phyloP scores from a whole-genome alignment of 2,113 vertebrate genomes.

The Nannospalax galili region DNA sequence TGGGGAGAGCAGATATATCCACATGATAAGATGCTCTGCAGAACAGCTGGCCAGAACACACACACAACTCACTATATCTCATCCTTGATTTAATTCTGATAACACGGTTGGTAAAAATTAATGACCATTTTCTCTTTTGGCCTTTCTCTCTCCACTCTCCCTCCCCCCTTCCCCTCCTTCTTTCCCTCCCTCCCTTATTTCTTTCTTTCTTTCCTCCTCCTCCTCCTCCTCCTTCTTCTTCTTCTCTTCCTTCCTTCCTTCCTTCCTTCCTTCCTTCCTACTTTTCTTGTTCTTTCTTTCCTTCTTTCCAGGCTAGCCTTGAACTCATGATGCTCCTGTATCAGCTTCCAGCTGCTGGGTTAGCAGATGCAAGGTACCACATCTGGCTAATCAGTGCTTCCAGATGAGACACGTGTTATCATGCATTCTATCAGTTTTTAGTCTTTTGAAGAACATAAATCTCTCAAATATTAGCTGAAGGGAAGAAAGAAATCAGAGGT shows the following conservation, averaged over 20 bases:
- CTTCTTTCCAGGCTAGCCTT: not conserved
- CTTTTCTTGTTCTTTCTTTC: too few species aligned
- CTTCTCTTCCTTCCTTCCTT: not conserved
- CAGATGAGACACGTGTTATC: not conserved
- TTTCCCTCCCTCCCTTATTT: too few species aligned
- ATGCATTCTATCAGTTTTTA: not conserved
- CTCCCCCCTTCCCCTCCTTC: not conserved
- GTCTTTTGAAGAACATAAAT: not conserved
- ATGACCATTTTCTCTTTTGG: not conserved
- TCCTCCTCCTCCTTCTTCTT: too few species aligned
- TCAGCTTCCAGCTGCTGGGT: not conserved
- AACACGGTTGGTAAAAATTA: not conserved
- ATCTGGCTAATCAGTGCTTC: not conserved
- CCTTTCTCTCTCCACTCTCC: too few species aligned
- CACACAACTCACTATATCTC: not conserved
- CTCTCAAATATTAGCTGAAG: not conserved
- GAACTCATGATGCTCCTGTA: not conserved
- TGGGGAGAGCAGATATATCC: not conserved
- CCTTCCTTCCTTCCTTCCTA: not conserved
- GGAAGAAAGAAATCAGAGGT: not conserved
- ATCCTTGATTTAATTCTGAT: not conserved
- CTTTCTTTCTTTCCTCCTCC: not conserved
- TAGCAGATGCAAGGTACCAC: not conserved
- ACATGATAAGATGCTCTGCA: not conserved
- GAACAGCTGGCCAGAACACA: not conserved